Percentiles rank a stretch among this genome's conserved stretches.
Evolutionary conservation across 2,888 invertebrate species (phyloP).

Genomic region (Julus scanicus): DNA sequence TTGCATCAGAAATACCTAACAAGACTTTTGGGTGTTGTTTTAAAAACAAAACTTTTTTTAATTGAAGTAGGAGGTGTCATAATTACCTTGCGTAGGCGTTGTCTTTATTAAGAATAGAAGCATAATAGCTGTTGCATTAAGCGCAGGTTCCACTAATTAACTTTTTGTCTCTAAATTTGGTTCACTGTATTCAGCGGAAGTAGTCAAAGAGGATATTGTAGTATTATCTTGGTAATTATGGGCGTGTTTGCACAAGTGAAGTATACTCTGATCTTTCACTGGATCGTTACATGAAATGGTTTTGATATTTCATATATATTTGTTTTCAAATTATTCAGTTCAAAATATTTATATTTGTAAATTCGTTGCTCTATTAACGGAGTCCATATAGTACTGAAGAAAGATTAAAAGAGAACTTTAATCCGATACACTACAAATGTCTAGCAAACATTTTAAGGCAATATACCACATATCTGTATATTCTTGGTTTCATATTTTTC

Average conservation of each 20-base stretch:
- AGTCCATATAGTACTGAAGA: too few relatives aligned
- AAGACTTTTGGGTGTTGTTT: background rate
- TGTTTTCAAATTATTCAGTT: too few relatives aligned
- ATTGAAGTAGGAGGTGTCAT: background rate
- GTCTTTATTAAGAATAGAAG: background rate
- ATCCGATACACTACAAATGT: too few relatives aligned
- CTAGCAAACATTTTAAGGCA: too few relatives aligned
- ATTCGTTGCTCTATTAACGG: too few relatives aligned
- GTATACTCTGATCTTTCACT: too few relatives aligned
- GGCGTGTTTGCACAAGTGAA: background rate
- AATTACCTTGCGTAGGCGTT: conserved; percentile 28
- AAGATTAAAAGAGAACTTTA: too few relatives aligned
- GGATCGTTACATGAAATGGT: too few relatives aligned
- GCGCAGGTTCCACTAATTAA: background rate
- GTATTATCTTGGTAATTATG: background rate
- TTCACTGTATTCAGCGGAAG: background rate
- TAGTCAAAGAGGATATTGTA: background rate
- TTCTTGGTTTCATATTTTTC: too few relatives aligned
- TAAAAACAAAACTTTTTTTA: background rate
- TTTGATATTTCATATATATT: too few relatives aligned
- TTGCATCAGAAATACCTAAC: background rate
- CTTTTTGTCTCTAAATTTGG: background rate
- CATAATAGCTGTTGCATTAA: conserved; percentile 35
- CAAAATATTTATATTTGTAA: too few relatives aligned
- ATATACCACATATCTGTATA: too few relatives aligned